Evolutionary conservation across 1,140 invertebrate species (phyloP).

Genomic region (Hycleus phaleratus): DNA sequence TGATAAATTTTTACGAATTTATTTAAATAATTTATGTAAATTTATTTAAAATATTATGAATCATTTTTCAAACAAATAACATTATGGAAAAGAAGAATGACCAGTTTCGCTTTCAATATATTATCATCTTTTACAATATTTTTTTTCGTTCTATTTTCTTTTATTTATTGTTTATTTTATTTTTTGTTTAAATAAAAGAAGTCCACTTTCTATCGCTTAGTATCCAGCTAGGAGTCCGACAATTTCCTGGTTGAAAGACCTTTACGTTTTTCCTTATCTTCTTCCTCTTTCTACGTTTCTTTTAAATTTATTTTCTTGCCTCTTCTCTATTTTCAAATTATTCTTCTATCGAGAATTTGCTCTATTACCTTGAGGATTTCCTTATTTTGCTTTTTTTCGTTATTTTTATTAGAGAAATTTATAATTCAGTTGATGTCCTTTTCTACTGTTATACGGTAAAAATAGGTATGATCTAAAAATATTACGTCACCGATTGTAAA

Average conservation of each 20-base stretch:
- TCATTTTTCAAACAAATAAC: too few relatives aligned
- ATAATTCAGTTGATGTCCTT: neutral
- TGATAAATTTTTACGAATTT: too few relatives aligned
- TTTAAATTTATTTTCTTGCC: conserved; percentile 8
- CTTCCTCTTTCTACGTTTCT: conserved; percentile 3
- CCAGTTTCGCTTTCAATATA: neutral
- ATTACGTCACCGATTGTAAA: conserved; percentile 10
- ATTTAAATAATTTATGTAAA: too few relatives aligned
- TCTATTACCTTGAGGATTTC: conserved; percentile 1
- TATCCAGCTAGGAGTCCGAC: neutral
- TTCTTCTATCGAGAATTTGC: neutral
- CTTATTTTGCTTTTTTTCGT: neutral
- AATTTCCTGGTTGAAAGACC: conserved; percentile 12
- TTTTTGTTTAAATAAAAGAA: conserved; percentile 1
- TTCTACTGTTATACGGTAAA: conserved; percentile 1
- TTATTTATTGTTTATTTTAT: conserved; percentile 7
- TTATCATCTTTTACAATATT: conserved; percentile 2
- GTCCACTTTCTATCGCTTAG: conserved; percentile 2
- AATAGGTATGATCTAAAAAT: conserved; percentile 10
- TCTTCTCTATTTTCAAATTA: neutral
- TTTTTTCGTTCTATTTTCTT: neutral
- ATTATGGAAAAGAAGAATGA: too few relatives aligned
- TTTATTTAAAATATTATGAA: too few relatives aligned
- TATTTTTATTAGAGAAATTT: neutral
- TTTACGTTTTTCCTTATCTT: neutral